phyloP scores from a whole-genome alignment of 1,140 invertebrate species.

The Bombyx mori region ASM3026992v2 NC_085112.1:5376501-5377000 shows the following conservation, averaged over 20 bases:
- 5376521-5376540: constrained; percentile 17
- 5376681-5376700: constrained; percentile 68
- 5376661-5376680: constrained; percentile 68
- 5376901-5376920: too few species aligned
- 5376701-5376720: constrained; percentile 58
- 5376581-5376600: constrained; percentile 58
- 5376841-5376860: constrained; percentile 15
- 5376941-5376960: too few species aligned
- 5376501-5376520: constrained; percentile 13
- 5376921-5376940: too few species aligned
- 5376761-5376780: constrained; percentile 64
- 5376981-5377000: too few species aligned
- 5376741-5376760: constrained; percentile 69
- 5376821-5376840: constrained; percentile 21
- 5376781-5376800: constrained; percentile 14
- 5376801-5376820: background rate
- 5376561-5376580: constrained; percentile 13
- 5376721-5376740: constrained; percentile 56
- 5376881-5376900: too few species aligned
- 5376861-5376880: too few species aligned
- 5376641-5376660: constrained; percentile 70
- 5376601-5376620: constrained; percentile 72
- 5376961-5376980: too few species aligned
- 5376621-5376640: constrained; percentile 72
- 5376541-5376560: constrained; percentile 20